These are phyloP conservation scores for Fragariocoptes setiger DNA, from an alignment of 1,140 invertebrate species.

Conservation along the genomic window DNA sequence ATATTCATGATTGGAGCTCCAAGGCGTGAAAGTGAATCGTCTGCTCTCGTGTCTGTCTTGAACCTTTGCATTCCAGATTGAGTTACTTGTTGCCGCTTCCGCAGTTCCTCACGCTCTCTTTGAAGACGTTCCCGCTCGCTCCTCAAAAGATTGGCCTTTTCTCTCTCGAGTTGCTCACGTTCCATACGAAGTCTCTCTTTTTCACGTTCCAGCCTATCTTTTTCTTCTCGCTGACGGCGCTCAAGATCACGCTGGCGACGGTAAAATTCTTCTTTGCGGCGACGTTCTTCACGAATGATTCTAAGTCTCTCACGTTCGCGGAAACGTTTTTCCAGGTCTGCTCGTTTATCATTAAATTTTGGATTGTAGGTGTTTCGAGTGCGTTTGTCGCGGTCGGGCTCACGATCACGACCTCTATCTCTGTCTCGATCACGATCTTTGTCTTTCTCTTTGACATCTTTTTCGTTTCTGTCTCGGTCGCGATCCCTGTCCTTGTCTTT, in stretches of 20 bases:
- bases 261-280: not conserved
- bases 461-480: not conserved
- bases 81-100: not conserved
- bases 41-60: not conserved
- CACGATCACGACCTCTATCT: conserved; percentile 1
- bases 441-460: conserved; percentile 5
- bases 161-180: not conserved
- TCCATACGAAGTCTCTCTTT: not conserved
- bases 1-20: not conserved
- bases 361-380: not conserved
- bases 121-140: not conserved
- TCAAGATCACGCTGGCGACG: not conserved
- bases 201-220: not conserved
- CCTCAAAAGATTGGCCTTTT: not conserved
- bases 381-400: conserved; percentile 1
- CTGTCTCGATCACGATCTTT: not conserved
- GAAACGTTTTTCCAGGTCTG: not conserved
- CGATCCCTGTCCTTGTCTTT: not conserved
- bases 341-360: not conserved
- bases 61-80: not conserved
- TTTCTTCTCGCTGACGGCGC: not conserved
- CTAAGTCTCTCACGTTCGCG: not conserved
- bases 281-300: not conserved
- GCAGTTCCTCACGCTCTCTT: not conserved
- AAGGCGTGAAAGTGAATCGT: not conserved